These are phyloP conservation scores for Hiodon alosoides DNA, from an alignment of 2,113 vertebrate species.

Conservation along the genomic window DNA sequence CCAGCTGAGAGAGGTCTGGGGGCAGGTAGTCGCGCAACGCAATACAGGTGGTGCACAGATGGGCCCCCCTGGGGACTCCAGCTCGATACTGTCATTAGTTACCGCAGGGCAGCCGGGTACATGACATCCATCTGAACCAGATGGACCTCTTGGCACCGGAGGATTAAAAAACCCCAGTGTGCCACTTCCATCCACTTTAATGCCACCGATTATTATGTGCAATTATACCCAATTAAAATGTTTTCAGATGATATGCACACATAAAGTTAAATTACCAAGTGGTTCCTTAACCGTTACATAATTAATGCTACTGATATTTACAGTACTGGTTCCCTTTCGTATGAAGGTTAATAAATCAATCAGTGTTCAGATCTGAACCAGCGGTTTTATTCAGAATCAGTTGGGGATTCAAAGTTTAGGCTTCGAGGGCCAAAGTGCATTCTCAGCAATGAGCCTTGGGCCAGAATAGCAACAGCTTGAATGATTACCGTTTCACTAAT, in stretches of 20 bases:
- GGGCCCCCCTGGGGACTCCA: conserved; percentile 33
- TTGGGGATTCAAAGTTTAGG: no score
- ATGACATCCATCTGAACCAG: conserved; percentile 44
- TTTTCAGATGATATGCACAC: neutral
- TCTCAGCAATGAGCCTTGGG: no score
- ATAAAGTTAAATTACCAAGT: neutral
- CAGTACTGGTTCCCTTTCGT: neutral
- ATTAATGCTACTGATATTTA: neutral
- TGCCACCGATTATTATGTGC: conserved; percentile 30
- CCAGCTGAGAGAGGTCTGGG: conserved; percentile 2
- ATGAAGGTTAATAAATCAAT: no score
- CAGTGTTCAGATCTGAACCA: no score
- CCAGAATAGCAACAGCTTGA: no score
- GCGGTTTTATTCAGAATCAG: no score
- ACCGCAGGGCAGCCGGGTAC: conserved; percentile 27
- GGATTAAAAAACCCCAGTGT: conserved; percentile 37
- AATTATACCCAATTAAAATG: conserved; percentile 25
- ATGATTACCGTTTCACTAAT: no score
- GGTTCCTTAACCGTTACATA: neutral
- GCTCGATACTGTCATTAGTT: conserved; percentile 45
- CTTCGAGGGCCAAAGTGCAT: no score
- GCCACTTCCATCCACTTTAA: conserved; percentile 29
- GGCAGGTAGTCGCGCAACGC: conserved; percentile 25
- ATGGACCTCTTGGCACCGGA: conserved; percentile 36
- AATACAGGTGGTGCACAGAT: conserved; percentile 54